Percentiles rank a stretch among this genome's conserved stretches.
phyloP scores from a whole-genome alignment of 2,888 invertebrate species.

The Junonia oenone region DNA sequence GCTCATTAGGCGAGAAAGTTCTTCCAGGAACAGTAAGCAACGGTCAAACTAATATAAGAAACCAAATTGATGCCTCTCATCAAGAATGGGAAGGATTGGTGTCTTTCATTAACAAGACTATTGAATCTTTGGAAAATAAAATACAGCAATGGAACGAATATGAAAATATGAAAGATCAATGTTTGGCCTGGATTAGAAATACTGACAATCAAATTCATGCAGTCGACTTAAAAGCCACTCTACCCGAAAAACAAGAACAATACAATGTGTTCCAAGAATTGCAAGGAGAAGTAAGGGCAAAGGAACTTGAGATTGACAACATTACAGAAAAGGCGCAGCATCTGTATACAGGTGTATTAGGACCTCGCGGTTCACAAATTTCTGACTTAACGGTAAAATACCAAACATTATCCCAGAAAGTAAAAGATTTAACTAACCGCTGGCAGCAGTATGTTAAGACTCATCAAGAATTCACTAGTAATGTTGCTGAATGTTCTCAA shows the following conservation, averaged over 20 bases:
- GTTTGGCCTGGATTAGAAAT: slow-evolving; percentile 91
- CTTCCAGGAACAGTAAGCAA: slow-evolving; percentile 90
- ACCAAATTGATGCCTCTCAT: slow-evolving; percentile 92
- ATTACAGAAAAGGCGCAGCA: slow-evolving; percentile 95
- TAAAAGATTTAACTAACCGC: slow-evolving; percentile 92
- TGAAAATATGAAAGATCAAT: slow-evolving; percentile 91
- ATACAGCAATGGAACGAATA: slow-evolving; percentile 95
- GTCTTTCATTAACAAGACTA: slow-evolving; percentile 87
- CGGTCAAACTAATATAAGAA: slow-evolving; percentile 91
- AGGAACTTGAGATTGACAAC: slow-evolving; percentile 94
- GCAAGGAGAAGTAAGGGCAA: slow-evolving; percentile 93
- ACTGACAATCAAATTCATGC: slow-evolving; percentile 93
- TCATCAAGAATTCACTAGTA: slow-evolving; percentile 92
- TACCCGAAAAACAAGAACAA: slow-evolving; percentile 91
- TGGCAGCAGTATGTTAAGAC: slow-evolving; percentile 95
- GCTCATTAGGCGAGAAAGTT: slow-evolving; percentile 92
- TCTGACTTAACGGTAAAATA: slow-evolving; percentile 95
- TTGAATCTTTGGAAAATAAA: slow-evolving; percentile 89
- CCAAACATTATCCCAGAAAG: slow-evolving; percentile 92
- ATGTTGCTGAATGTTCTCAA: slow-evolving; percentile 87
- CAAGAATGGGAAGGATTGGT: slow-evolving; percentile 93
- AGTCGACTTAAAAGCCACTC: slow-evolving; percentile 89
- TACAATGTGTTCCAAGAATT: slow-evolving; percentile 87
- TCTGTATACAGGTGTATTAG: slow-evolving; percentile 85
- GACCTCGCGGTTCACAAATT: slow-evolving; percentile 88